Base-by-base conservation (phyloP, 2,113 vertebrate species). In the Oxygymnocypris stewartii region DNA sequence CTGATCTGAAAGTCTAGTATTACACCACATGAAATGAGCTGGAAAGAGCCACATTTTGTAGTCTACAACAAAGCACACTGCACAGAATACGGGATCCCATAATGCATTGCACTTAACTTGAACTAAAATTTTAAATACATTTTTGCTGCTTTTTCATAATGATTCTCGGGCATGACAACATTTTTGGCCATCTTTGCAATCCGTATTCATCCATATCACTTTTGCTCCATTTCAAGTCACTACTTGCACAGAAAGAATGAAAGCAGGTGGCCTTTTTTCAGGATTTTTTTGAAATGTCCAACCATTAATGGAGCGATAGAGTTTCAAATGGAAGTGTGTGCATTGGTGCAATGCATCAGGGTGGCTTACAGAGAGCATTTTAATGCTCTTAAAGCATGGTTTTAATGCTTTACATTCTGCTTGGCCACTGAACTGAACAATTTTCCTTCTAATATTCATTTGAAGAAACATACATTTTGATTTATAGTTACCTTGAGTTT, bases 371-470 rank as follows among this genome's bases (percentile, higher is more conserved):
- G 25, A 10, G 6, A 49, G 25, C 31, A 79, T 54, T 76, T 76
- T 28, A 49, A 31, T 31, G 28, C 28, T 31, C 28, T 31, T 31
- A 31, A 31, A 31, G 28, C 28, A 31, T 31, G 11, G n/a, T 42
- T 65, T 74, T 61, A 77, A 77, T 57, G 77, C 16, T 81, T 85
- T 83, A 65, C 51, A 71, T 49, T 84, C 65, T 44, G 37, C 28
- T 87, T 84, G 75, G 76, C 42, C 35, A 61, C 75, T 37, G n/a
- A 84, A 51, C 76, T 49, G 51, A 81, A 44, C 79, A 75, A 81
- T 71, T 9, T 35, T 49, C 47, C 67, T 3, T 14, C 31, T 37
- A 71, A 35, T 77, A 31, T 31, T 51, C 0, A 28, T 54, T 78
- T 78, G 25, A 1, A 54, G 75, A 35, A 54, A 54, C 16, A 35